phyloP scores from a whole-genome alignment of 2,888 invertebrate genomes.

The Biston stratarius region DNA sequence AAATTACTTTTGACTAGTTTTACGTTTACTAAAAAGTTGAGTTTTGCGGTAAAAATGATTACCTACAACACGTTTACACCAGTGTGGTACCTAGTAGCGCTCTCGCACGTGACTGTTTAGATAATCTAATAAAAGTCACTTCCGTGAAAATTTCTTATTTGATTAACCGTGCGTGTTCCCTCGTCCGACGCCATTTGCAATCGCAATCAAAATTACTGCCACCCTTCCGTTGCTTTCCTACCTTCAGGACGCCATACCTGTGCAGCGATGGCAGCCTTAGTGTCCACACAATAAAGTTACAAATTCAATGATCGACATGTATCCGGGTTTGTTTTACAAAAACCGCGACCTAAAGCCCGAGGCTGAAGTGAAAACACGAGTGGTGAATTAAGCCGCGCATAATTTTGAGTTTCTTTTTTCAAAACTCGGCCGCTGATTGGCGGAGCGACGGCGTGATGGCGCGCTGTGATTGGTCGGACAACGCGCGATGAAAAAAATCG shows the following conservation, averaged over 20 bases:
- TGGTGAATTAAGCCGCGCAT: constrained; percentile 71
- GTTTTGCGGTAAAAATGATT: no score
- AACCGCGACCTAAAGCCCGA: constrained; percentile 72
- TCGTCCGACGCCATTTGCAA: constrained; percentile 78
- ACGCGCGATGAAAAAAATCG: constrained; percentile 67
- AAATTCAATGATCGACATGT: constrained; percentile 47
- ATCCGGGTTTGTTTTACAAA: constrained; percentile 49
- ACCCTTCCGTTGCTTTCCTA: constrained; percentile 53
- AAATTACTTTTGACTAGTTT: no score
- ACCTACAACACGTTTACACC: not conserved
- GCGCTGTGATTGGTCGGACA: constrained; percentile 70
- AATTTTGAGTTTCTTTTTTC: constrained; percentile 79
- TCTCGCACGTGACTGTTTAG: constrained; percentile 14
- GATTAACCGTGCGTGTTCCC: constrained; percentile 73
- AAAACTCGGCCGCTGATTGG: constrained; percentile 71
- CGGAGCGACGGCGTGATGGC: constrained; percentile 57
- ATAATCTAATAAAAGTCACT: constrained; percentile 53
- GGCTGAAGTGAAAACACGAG: constrained; percentile 72
- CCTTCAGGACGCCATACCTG: constrained; percentile 33
- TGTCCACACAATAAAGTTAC: constrained; percentile 51
- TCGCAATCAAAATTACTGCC: constrained; percentile 72
- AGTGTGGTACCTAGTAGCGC: not conserved
- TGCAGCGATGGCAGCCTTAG: constrained; percentile 43
- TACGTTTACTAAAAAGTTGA: no score
- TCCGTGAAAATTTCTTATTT: constrained; percentile 64